These are phyloP conservation scores for Microcaecilia unicolor DNA, from an alignment of 2,797 vertebrate genomes.

Conservation along the genomic window DNA sequence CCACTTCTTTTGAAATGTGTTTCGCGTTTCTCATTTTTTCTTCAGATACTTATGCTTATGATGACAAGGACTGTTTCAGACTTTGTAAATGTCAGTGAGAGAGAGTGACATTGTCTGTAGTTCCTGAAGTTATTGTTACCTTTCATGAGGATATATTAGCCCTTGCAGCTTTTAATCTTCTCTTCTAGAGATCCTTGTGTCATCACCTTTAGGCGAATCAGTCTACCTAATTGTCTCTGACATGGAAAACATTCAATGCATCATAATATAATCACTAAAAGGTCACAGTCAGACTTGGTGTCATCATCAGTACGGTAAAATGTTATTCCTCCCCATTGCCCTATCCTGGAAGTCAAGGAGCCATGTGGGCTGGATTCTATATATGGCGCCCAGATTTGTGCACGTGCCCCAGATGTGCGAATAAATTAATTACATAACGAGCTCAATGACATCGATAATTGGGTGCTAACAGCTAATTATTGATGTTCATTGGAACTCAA, in stretches of 20 bases:
- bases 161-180: conserved; percentile 4
- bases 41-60: background rate
- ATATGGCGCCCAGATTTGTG: too few species aligned
- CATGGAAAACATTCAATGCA: conserved; percentile 9
- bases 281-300: conserved; percentile 1
- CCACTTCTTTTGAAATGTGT: conserved; percentile 3
- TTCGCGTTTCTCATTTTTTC: conserved; percentile 8
- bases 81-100: conserved; percentile 7
- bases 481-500: too few species aligned
- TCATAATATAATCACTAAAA: conserved; percentile 9
- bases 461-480: too few species aligned
- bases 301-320: too few species aligned
- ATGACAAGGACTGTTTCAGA: background rate
- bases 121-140: conserved; percentile 1
- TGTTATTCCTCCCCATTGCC: too few species aligned
- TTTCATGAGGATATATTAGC: conserved; percentile 3
- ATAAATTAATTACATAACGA: too few species aligned
- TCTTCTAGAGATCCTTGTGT: conserved; percentile 9
- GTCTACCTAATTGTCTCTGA: conserved; percentile 1
- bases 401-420: too few species aligned
- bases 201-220: background rate
- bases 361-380: too few species aligned
- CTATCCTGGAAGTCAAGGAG: too few species aligned
- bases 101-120: conserved; percentile 2
- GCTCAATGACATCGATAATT: too few species aligned